Percentiles rank a stretch among this genome's conserved stretches.
These are phyloP conservation scores for Salmo trutta DNA, from an alignment of 2,797 vertebrate genomes.

Conservation along the genomic window DNA sequence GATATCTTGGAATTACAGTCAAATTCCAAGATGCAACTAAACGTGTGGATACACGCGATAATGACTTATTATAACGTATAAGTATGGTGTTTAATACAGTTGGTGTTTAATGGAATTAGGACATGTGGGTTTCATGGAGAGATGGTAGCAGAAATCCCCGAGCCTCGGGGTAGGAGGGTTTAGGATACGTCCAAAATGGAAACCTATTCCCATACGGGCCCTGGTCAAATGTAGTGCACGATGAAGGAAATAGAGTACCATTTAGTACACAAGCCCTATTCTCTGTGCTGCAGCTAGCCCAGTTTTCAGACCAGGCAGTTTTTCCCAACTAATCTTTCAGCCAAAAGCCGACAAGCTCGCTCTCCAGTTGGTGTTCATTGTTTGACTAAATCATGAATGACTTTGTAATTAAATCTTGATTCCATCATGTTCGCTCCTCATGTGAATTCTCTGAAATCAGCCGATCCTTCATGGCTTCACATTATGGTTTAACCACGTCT, in stretches of 20 bases:
- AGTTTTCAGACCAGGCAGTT: neutral
- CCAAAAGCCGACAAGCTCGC: neutral
- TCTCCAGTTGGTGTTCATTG: neutral
- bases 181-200: too few species aligned
- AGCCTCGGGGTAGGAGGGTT: neutral
- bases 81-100: neutral
- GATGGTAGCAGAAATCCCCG: neutral
- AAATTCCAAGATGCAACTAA: neutral
- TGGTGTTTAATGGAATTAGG: neutral
- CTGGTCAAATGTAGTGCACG: too few species aligned
- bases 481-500: neutral
- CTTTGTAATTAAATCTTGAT: constrained; percentile 10
- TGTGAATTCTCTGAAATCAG: constrained; percentile 1
- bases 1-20: neutral
- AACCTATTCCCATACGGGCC: too few species aligned
- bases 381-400: constrained; percentile 5
- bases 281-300: neutral
- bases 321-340: neutral
- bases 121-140: neutral
- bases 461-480: neutral
- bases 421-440: neutral
- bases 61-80: neutral
- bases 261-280: neutral
- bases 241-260: neutral
- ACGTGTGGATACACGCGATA: neutral